A percentile compares a stretch with the other conserved stretches of the same genome.
Conservation (phyloP, 92 coral and sea anemone species). For the Palythoa heliodiscus region DNA sequence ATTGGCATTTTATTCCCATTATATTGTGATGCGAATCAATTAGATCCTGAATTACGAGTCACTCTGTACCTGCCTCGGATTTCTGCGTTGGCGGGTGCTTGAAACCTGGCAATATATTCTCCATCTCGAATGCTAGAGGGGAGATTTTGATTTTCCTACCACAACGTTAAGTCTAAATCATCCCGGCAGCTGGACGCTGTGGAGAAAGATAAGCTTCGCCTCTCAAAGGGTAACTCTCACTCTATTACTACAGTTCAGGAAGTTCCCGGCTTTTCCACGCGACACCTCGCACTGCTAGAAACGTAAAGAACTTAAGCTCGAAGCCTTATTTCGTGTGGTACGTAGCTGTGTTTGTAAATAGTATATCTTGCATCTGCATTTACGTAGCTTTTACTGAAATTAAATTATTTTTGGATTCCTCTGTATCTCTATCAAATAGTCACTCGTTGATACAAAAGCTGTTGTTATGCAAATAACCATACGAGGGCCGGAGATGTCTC, state of each 20-base stretch:
- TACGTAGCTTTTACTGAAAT: not conserved
- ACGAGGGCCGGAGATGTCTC: constrained; percentile 33
- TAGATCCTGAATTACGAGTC: constrained; percentile 20
- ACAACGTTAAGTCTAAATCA: not conserved
- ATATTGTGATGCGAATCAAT: constrained; percentile 21
- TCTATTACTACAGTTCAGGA: not conserved
- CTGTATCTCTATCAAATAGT: constrained; percentile 8
- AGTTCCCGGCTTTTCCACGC: not conserved
- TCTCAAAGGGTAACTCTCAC: not conserved
- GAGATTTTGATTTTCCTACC: not conserved
- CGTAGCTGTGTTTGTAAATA: not conserved
- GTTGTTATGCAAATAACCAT: constrained; percentile 27
- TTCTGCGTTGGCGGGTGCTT: constrained; percentile 4
- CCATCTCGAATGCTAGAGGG: not conserved
- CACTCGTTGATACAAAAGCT: not conserved
- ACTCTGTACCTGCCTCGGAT: constrained; percentile 47
- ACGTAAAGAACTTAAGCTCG: not conserved
- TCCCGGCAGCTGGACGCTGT: constrained; percentile 37
- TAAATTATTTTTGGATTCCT: constrained; percentile 13
- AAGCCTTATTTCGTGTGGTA: not conserved
- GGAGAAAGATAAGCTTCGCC: constrained; percentile 13
- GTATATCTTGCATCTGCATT: not conserved
- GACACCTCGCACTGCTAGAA: not conserved
- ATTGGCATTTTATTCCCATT: constrained; percentile 24
- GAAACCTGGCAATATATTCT: not conserved